These are phyloP conservation scores for Corvus moneduloides DNA, from an alignment of 2,113 vertebrate genomes.

Conservation along the genomic window DNA sequence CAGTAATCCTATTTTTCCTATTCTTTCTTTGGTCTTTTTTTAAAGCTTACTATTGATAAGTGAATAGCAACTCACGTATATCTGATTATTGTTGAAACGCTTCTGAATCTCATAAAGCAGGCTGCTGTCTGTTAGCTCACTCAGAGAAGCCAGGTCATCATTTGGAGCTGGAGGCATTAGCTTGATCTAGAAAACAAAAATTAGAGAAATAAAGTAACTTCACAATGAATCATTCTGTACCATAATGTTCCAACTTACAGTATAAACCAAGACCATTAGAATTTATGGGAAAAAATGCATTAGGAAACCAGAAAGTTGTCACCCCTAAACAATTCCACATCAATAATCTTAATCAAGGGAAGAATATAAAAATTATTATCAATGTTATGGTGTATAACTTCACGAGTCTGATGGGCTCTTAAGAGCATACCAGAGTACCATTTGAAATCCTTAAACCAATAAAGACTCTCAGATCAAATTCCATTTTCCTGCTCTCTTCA, in stretches of 20 bases:
- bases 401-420: background rate
- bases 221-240: background rate
- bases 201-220: background rate
- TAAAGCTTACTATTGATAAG: background rate
- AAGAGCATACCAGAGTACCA: background rate
- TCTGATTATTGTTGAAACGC: slow-evolving; percentile 92
- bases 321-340: background rate
- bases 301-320: background rate
- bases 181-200: slow-evolving; percentile 80
- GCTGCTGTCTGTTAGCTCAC: slow-evolving; percentile 90
- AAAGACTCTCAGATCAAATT: background rate
- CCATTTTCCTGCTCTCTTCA: background rate
- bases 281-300: background rate
- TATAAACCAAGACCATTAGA: background rate
- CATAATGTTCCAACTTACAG: background rate
- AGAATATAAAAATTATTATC: background rate
- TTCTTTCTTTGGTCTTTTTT: background rate
- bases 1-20: background rate
- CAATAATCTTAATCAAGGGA: background rate
- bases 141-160: slow-evolving; percentile 93
- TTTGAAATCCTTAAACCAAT: background rate
- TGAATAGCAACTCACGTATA: slow-evolving; percentile 83
- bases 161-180: slow-evolving; percentile 93
- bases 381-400: background rate
- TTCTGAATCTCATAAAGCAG: slow-evolving; percentile 99